Percentiles rank a stretch among this genome's conserved stretches.
These are phyloP conservation scores for Diloba caeruleocephala DNA, from an alignment of 2,888 invertebrate species.

Conservation along the genomic window DNA sequence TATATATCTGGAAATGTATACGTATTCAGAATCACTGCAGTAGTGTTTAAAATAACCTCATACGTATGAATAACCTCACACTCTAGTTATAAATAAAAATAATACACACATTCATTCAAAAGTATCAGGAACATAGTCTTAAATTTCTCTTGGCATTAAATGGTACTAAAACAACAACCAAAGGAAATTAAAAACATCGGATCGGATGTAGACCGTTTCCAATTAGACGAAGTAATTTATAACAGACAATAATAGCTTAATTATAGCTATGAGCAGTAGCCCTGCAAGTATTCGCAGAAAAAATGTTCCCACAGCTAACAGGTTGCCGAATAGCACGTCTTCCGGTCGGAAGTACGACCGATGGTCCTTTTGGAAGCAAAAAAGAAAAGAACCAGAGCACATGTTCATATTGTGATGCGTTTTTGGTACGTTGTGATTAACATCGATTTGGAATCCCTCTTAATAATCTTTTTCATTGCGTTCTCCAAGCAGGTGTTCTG, in stretches of 20 bases:
- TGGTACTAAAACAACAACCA: conserved; percentile 42
- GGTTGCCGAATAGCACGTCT: conserved; percentile 83
- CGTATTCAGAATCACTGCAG: no score
- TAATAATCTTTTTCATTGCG: conserved; percentile 69
- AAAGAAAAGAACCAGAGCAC: conserved; percentile 75
- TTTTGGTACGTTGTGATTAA: conserved; percentile 70
- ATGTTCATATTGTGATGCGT: conserved; percentile 75
- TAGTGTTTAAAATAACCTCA: no score
- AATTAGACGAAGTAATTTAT: conserved; percentile 56
- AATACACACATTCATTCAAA: conserved; percentile 22
- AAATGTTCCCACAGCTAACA: conserved; percentile 85
- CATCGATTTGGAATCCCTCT: conserved; percentile 73
- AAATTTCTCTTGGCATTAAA: conserved; percentile 36
- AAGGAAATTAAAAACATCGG: conserved; percentile 48
- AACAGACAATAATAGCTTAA: conserved; percentile 59
- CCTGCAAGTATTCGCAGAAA: conserved; percentile 71
- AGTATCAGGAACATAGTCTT: conserved; percentile 11
- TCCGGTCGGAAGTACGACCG: conserved; percentile 87
- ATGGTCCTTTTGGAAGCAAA: conserved; percentile 76
- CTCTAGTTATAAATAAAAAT: no score
- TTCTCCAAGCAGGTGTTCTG: conserved; percentile 71
- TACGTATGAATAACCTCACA: no score
- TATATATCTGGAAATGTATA: no score
- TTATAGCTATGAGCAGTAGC: conserved; percentile 66
- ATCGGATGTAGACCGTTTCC: conserved; percentile 55